Percentiles rank a stretch among this genome's conserved stretches.
phyloP scores from a whole-genome alignment of 2,888 invertebrate genomes.

The Spialia ferax region DNA sequence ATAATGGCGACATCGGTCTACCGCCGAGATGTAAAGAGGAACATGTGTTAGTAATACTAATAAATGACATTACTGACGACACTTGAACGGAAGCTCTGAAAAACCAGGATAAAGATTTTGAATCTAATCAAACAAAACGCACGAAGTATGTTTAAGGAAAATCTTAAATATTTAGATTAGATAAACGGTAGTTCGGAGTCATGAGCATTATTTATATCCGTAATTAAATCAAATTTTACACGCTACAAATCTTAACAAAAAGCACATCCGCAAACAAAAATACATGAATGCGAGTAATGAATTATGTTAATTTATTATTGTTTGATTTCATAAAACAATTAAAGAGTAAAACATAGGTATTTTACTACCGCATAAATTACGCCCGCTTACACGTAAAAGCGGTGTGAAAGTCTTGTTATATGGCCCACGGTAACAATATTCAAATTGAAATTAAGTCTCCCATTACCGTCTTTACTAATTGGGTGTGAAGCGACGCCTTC shows the following conservation, averaged over 20 bases:
- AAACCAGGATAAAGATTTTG: conserved; percentile 13
- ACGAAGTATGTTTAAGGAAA: conserved; percentile 3
- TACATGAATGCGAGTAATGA: conserved; percentile 19
- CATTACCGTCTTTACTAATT: conserved; percentile 66
- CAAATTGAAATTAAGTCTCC: conserved; percentile 58
- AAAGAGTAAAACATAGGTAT: conserved; percentile 36
- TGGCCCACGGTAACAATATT: conserved; percentile 48
- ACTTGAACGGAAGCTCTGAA: conserved; percentile 40
- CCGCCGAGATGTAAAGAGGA: conserved; percentile 54
- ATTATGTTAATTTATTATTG: conserved; percentile 37
- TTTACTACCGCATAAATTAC: conserved; percentile 39
- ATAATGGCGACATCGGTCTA: conserved; percentile 60
- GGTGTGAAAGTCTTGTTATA: conserved; percentile 41
- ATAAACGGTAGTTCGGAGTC: not conserved
- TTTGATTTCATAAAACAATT: conserved; percentile 41
- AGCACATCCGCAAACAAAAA: conserved; percentile 32
- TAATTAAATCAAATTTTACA: conserved; percentile 19
- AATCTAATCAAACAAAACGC: conserved; percentile 3
- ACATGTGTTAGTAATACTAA: conserved; percentile 54
- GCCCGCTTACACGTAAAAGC: conserved; percentile 32
- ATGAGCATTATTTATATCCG: conserved; percentile 11
- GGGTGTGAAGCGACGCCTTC: conserved; percentile 64
- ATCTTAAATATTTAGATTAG: conserved; percentile 2
- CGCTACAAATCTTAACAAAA: conserved; percentile 23
- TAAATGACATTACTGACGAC: conserved; percentile 52